These are phyloP conservation scores for Bactericera cockerelli DNA, from an alignment of 1,140 invertebrate species.

Conservation along the genomic window DNA sequence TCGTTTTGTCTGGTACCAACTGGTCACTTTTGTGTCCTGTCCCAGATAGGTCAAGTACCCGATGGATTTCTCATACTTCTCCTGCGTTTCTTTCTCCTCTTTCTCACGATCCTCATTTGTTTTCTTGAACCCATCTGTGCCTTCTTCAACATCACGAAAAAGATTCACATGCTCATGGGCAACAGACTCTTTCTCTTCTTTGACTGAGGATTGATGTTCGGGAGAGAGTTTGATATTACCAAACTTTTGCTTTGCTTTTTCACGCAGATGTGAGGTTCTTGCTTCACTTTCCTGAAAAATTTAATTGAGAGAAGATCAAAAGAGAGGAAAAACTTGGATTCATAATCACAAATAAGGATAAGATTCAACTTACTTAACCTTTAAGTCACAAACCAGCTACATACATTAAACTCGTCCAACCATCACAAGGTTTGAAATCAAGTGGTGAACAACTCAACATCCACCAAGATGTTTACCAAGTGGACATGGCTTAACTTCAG, in stretches of 20 bases:
- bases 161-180: constrained; percentile 64
- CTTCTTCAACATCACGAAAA: constrained; percentile 72
- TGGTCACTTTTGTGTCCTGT: neutral
- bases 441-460: no score
- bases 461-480: no score
- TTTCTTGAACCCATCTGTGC: constrained; percentile 36
- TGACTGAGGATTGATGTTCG: neutral
- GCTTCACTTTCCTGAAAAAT: constrained; percentile 65
- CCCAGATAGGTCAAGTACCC: constrained; percentile 83
- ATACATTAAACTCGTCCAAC: no score
- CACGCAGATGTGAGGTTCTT: constrained; percentile 54
- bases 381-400: no score
- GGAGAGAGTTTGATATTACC: neutral
- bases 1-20: neutral
- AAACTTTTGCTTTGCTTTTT: constrained; percentile 36
- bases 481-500: no score
- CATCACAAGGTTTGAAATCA: no score
- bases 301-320: constrained; percentile 16
- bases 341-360: no score
- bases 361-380: no score
- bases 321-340: no score
- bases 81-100: constrained; percentile 81
- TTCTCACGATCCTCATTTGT: constrained; percentile 77
- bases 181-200: constrained; percentile 14
- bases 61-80: constrained; percentile 95